Base-by-base conservation (phyloP, 2,888 invertebrate genomes). In the Pasiphila rectangulata region DNA sequence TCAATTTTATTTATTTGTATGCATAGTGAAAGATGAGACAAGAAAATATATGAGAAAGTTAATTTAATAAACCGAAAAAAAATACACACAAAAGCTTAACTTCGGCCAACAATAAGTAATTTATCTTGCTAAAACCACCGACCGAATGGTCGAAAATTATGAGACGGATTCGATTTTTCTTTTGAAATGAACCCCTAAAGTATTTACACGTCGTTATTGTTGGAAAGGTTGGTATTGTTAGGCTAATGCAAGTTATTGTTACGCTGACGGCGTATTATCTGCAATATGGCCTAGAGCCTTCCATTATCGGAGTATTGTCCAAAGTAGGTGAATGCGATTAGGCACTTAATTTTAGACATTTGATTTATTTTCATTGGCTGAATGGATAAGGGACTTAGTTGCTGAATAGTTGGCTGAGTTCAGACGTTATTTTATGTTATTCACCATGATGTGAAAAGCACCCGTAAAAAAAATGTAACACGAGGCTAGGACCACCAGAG, bases 161-260 rank as follows among this genome's bases (percentile, higher is more conserved):
- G n/a, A 20, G 3, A 38, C 5, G 21, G 19, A 10, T 45, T 40
- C 35, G 24, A 30, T 38, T 48, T 48, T 39, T 35, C 35, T 23
- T 10, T 19, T 19, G 38, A 43, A 44, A 43, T 27, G 17, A 19
- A 39, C 29, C 16, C 23, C 19, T 10, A 39, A 24, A 43, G 48
- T 48, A 43, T 38, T 38, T 48, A 23, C 42, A 9, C 38, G 34
- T 35, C 29, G 39, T 39, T 48, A 49, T 47, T 48, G 43, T 48
- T 43, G 35, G 21, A 45, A 43, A 54, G 54, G 48, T 46, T 43
- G 49, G 21, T 42, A 59, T 72, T 72, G 72, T 72, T 67, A 65
- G 50, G 60, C 60, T 72, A 71, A 72, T 71, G 69, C 67, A 64
- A 51, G 56, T 57, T 63, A 69, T 72, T 70, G 69, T 72, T 59